Base-by-base conservation (phyloP, 2,797 vertebrate genomes). In the Cyclura pinguis region DNA sequence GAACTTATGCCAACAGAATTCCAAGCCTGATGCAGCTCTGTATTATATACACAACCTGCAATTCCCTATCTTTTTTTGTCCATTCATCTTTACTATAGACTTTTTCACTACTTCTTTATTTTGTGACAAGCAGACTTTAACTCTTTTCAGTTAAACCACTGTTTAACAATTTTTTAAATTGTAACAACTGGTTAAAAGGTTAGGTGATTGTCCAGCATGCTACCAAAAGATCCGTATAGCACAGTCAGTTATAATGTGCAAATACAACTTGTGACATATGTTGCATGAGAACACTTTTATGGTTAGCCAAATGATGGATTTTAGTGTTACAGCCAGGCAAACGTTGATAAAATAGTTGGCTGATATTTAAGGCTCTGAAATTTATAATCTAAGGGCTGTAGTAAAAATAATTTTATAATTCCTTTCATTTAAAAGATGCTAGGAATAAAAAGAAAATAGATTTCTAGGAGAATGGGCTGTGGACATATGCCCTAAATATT, bases 281-380 rank as follows among this genome's bases (percentile, higher is more conserved):
- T 94, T 95, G 22, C 90, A 94, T 96, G 94, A 94, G 96, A 95
- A 91, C 90, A 92, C 93, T 95, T 97, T 97, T 96, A 97, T 92
- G 83, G 93, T 87, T 94, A n/a, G 32, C 77, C 57, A 88, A 2
- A 6, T 97, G 96, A 97, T 96, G 96, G 95, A 97, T 97, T 95
- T 92, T 83, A 92, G 89, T 81, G 87, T 93, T 57, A 55, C 52
- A 22, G 95, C 93, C 97, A 97, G 95, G 97, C 96, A 96, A 96
- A 98, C 96, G 96, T 94, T 94, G 93, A 96, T 96, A 96, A 96
- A 97, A 96, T 96, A 97, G 97, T 95, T 92, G 95, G 86, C 93
- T 97, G 94, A 96, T 97, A 97, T 96, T 97, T 97, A 97, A 95
- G 92, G 86, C 88, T 93, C 89, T 87, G 93, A 85, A 95, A 97